Base-by-base conservation (phyloP, 2,113 vertebrate species). In the Sialia sialis region DNA sequence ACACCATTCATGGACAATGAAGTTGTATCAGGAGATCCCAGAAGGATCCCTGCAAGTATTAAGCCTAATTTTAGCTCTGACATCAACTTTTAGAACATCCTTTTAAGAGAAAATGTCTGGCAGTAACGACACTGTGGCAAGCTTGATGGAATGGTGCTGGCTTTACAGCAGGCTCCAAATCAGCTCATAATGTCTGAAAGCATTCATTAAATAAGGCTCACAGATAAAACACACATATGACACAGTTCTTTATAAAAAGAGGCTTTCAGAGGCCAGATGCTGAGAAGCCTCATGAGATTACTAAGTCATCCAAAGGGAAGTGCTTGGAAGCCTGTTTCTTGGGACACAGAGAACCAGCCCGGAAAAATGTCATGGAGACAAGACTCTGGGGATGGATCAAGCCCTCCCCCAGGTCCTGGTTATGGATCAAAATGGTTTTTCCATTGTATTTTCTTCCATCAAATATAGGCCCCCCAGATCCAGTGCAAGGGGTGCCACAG, bases 341-440 rank as follows among this genome's bases (percentile, higher is more conserved):
- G 73, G 80, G 94, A 84, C 72, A 78, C 14, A 68, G 54, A 80
- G 48, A 84, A 79, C 22, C 54, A 82, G 66, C 10, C 66, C 13
- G 87, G 87, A 95, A 96, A 94, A 95, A 80, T 64, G 63, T 73
- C 87, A 81, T 51, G 41, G 70, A 89, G 84, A 93, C 25, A 16
- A 85, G 58, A 39, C 94, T 87, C 89, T 76, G 49, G 91, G 91
- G 84, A 84, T 73, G 32, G 34, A 64, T 43, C 62, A 79, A 5
- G 26, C n/a, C 13, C 49, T 94, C 41, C 44, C 54, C 32, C n/a
- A 32, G 52, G 77, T 80, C 79, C 43, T 74, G 16, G 17, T 85
- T 68, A 51, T 34, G n/a, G 27, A 80, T 89, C 55, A 66, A 85
- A 43, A 39, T 69, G 63, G 0, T 69, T 91, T 97, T 91, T 82